Percentiles rank a stretch among this genome's conserved stretches.
phyloP scores from a whole-genome alignment of 1,140 invertebrate genomes.

The Nomia melanderi region DNA sequence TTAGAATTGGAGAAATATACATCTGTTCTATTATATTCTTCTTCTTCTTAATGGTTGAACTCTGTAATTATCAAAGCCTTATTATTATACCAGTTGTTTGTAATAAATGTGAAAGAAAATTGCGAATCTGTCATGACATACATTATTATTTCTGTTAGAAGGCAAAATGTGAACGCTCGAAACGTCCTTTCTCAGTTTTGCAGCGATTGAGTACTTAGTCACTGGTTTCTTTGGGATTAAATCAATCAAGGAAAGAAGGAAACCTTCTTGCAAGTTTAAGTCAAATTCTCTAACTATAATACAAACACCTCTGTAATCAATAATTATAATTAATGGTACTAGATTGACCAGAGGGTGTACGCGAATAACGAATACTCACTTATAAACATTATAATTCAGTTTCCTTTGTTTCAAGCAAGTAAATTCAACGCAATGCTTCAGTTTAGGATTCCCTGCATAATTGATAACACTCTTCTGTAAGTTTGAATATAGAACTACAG shows the following conservation, averaged over 20 bases:
- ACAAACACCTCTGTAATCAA: slow-evolving; percentile 84
- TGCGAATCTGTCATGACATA: slow-evolving; percentile 12
- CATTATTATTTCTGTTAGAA: slow-evolving; percentile 32
- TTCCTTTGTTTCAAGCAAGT: slow-evolving; percentile 84
- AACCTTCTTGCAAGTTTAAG: slow-evolving; percentile 88
- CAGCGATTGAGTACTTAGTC: slow-evolving; percentile 71
- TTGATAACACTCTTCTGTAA: slow-evolving; percentile 74
- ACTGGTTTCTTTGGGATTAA: slow-evolving; percentile 67
- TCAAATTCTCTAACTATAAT: slow-evolving; percentile 87
- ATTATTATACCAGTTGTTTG: not conserved
- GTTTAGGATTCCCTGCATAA: slow-evolving; percentile 77
- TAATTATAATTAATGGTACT: slow-evolving; percentile 1
- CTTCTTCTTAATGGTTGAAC: slow-evolving; percentile 61
- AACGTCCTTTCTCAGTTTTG: slow-evolving; percentile 71
- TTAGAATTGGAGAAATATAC: slow-evolving; percentile 86
- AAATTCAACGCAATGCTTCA: slow-evolving; percentile 87
- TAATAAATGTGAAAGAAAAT: not conserved
- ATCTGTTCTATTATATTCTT: slow-evolving; percentile 84
- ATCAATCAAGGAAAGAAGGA: slow-evolving; percentile 79
- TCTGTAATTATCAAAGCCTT: slow-evolving; percentile 35
- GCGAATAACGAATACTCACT: slow-evolving; percentile 71
- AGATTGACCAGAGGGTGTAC: not conserved
- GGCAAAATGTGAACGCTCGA: slow-evolving; percentile 66
- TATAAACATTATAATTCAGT: slow-evolving; percentile 84
- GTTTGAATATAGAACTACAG: slow-evolving; percentile 87